phyloP scores from a whole-genome alignment of 2,113 vertebrate genomes.

The Eulemur macaco region DNA sequence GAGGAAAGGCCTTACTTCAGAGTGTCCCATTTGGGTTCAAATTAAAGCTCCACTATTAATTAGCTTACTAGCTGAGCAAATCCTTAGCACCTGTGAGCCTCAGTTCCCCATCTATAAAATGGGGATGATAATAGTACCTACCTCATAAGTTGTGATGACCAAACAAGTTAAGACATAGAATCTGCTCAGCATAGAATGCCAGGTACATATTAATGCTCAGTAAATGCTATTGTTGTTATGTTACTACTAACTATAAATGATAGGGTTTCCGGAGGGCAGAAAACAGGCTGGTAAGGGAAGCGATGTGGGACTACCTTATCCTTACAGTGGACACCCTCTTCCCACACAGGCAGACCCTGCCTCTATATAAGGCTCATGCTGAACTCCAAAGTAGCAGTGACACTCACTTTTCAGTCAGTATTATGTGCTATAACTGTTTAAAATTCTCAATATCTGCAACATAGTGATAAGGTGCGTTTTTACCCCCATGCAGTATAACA shows the following conservation, averaged over 20 bases:
- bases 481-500: not conserved
- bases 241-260: not conserved
- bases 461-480: not conserved
- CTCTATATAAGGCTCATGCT: not conserved
- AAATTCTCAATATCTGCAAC: not conserved
- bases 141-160: not conserved
- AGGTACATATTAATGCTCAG: not conserved
- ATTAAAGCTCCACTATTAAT: not conserved
- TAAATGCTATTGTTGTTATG: not conserved
- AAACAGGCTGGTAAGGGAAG: not conserved
- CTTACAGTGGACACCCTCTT: not conserved
- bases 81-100: not conserved
- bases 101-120: conserved; percentile 3
- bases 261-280: not conserved
- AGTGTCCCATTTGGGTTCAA: not conserved
- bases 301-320: not conserved
- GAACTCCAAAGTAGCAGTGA: not conserved
- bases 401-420: not conserved
- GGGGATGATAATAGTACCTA: not conserved
- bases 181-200: not conserved
- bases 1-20: not conserved
- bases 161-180: not conserved
- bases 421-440: not conserved
- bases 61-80: not conserved
- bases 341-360: not conserved